A percentile compares a stretch with the other conserved stretches of the same genome.
These are phyloP conservation scores for Itoplectis maculator DNA, from an alignment of 2,888 invertebrate genomes.

Conservation along the genomic window DNA sequence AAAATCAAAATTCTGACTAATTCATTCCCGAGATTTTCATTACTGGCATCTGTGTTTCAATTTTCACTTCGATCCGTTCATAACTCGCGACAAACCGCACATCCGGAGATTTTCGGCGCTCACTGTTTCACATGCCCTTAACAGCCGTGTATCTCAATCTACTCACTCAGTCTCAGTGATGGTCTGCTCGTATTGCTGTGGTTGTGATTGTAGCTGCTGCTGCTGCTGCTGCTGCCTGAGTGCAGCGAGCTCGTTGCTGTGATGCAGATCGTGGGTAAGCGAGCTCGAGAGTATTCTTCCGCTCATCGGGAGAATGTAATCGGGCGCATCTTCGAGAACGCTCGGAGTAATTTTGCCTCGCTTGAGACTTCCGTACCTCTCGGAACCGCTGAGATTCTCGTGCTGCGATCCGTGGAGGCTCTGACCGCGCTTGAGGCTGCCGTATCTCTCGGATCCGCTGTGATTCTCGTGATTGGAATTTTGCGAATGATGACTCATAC, in stretches of 20 bases:
- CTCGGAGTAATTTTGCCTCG: constrained; percentile 81
- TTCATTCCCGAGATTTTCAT: too few species aligned
- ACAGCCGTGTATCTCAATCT: constrained; percentile 19
- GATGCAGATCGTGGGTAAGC: constrained; percentile 82
- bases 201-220: constrained; percentile 74
- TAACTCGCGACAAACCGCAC: too few species aligned
- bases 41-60: too few species aligned
- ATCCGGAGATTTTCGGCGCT: too few species aligned
- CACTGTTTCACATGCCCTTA: too few species aligned
- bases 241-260: constrained; percentile 82
- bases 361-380: constrained; percentile 82
- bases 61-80: too few species aligned
- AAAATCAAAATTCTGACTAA: too few species aligned
- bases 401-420: constrained; percentile 82
- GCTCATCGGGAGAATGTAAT: constrained; percentile 82
- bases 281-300: constrained; percentile 82
- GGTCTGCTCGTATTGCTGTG: constrained; percentile 81
- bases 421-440: constrained; percentile 81
- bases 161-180: constrained; percentile 83
- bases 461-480: constrained; percentile 81
- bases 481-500: constrained; percentile 83
- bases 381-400: constrained; percentile 80
- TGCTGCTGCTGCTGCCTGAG: constrained; percentile 79
- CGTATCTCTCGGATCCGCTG: constrained; percentile 81
- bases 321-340: constrained; percentile 80